Conservation (phyloP, 1,140 invertebrate genomes). For the Aricia agestis region DNA sequence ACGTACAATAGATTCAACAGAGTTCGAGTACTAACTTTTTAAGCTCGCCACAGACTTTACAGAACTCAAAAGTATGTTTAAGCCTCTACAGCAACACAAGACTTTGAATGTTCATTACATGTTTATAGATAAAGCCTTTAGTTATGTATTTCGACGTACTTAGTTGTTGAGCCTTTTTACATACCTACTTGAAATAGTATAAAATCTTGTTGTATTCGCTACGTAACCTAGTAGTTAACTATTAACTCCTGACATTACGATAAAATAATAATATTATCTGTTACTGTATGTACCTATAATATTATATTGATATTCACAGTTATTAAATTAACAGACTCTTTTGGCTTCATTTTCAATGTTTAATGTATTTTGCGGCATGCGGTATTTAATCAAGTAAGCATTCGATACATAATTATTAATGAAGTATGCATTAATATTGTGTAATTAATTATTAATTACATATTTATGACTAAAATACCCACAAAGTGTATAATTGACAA, state of each 20-base stretch:
- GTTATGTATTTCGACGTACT: too few relatives aligned
- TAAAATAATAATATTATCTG: too few relatives aligned
- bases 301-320: not conserved
- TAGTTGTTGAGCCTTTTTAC: too few relatives aligned
- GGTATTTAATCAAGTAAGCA: not conserved
- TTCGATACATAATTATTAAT: not conserved
- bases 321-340: not conserved
- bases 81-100: too few relatives aligned
- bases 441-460: not conserved
- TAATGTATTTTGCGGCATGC: not conserved
- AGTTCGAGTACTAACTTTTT: not conserved
- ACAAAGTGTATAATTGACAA: not conserved
- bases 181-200: too few relatives aligned
- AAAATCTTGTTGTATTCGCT: too few relatives aligned
- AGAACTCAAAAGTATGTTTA: too few relatives aligned
- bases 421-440: not conserved
- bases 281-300: not conserved
- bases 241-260: too few relatives aligned
- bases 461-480: not conserved
- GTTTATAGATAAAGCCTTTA: too few relatives aligned
- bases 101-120: too few relatives aligned
- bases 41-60: too few relatives aligned
- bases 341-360: not conserved
- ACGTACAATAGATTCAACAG: not conserved
- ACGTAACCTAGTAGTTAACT: too few relatives aligned